Evolutionary conservation across 2,113 vertebrate genomes (phyloP).

Genomic region (Corvus moneduloides): DNA sequence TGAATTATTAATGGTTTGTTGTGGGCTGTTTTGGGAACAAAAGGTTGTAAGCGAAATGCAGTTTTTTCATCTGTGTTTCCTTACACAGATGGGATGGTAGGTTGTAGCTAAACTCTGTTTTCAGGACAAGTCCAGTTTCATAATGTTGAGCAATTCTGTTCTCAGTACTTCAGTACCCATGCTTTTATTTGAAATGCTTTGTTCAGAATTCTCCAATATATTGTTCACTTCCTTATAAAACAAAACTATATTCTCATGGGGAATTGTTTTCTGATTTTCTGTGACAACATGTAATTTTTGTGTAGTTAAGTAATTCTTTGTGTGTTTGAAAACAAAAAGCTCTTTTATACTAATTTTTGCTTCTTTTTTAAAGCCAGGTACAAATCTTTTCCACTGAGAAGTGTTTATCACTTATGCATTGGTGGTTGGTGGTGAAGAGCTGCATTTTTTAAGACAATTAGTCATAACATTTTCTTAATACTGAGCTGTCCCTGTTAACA

Average conservation of each 20-base stretch:
- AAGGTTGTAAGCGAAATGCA: background rate
- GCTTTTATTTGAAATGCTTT: background rate
- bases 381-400: constrained; percentile 21
- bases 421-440: background rate
- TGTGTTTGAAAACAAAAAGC: background rate
- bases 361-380: constrained; percentile 33
- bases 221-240: background rate
- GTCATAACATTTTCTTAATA: background rate
- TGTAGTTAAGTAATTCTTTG: background rate
- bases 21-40: background rate
- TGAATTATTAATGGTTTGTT: background rate
- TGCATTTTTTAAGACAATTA: background rate
- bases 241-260: background rate
- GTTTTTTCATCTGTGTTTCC: background rate
- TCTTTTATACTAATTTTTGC: background rate
- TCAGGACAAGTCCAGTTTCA: background rate
- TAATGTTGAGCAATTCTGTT: background rate
- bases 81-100: background rate
- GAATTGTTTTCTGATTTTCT: background rate
- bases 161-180: background rate
- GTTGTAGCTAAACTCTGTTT: background rate
- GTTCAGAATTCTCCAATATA: background rate
- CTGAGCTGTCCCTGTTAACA: background rate
- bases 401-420: background rate
- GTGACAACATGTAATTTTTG: background rate